Evolutionary conservation across 2,888 invertebrate genomes (phyloP).

Genomic region (Zootermopsis nevadensis): DNA sequence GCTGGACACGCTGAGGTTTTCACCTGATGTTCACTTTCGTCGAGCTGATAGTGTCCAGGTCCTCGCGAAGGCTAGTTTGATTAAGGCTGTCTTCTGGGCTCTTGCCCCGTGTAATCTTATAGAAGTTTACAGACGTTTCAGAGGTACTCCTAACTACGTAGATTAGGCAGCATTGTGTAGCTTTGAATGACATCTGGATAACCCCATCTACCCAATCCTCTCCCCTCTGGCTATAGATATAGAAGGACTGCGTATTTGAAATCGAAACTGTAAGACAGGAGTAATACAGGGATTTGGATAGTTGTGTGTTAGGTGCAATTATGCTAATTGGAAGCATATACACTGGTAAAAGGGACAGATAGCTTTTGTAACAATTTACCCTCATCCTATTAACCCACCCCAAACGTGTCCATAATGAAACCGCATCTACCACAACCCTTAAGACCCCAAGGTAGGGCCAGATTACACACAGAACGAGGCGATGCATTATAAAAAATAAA

Average conservation of each 20-base stretch:
- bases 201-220: neutral
- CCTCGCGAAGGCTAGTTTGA: too few relatives aligned
- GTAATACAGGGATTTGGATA: neutral
- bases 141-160: neutral
- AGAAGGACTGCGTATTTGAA: constrained; percentile 9
- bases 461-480: neutral
- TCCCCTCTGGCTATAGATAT: neutral
- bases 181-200: neutral
- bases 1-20: too few relatives aligned
- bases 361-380: neutral
- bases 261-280: neutral
- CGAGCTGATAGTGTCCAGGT: too few relatives aligned
- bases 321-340: constrained; percentile 19
- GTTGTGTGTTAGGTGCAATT: constrained; percentile 15
- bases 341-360: neutral
- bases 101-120: too few relatives aligned
- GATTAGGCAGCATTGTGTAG: neutral
- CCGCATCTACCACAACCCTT: neutral
- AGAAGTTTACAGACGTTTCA: too few relatives aligned
- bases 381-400: neutral
- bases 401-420: neutral
- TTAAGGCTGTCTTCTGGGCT: too few relatives aligned
- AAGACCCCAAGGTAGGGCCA: neutral
- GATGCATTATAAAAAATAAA: neutral
- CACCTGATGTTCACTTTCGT: too few relatives aligned